These are phyloP conservation scores for Slavum lentiscoides DNA, from an alignment of 2,888 invertebrate genomes.

Conservation along the genomic window DNA sequence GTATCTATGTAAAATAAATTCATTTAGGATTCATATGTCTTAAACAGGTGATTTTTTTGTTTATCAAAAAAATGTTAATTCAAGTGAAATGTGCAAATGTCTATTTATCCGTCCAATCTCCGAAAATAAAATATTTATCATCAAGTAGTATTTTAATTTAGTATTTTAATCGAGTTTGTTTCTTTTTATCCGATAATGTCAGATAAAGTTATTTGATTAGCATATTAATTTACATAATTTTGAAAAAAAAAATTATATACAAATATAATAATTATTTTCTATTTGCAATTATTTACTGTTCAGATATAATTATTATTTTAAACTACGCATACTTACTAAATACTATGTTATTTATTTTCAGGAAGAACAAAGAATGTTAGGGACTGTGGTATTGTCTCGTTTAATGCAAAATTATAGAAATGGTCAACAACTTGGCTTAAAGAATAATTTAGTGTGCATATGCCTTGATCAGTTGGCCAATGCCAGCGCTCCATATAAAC, in stretches of 20 bases:
- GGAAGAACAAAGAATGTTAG: constrained; percentile 86
- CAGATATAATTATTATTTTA: neutral
- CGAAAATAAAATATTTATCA: neutral
- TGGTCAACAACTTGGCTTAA: constrained; percentile 88
- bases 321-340: neutral
- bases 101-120: neutral
- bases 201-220: neutral
- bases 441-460: constrained; percentile 86
- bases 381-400: constrained; percentile 92
- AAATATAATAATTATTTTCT: neutral
- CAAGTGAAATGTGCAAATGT: neutral
- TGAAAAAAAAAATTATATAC: neutral
- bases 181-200: neutral
- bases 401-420: constrained; percentile 86
- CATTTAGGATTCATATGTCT: neutral
- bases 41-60: neutral
- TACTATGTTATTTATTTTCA: constrained; percentile 59
- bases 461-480: constrained; percentile 88
- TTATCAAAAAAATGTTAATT: neutral
- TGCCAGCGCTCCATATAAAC: constrained; percentile 69
- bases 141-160: neutral
- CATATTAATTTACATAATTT: neutral
- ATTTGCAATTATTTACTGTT: neutral
- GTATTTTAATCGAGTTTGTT: neutral
- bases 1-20: neutral